phyloP scores from a whole-genome alignment of 2,888 invertebrate species.

The Gryllus longicercus region DNA sequence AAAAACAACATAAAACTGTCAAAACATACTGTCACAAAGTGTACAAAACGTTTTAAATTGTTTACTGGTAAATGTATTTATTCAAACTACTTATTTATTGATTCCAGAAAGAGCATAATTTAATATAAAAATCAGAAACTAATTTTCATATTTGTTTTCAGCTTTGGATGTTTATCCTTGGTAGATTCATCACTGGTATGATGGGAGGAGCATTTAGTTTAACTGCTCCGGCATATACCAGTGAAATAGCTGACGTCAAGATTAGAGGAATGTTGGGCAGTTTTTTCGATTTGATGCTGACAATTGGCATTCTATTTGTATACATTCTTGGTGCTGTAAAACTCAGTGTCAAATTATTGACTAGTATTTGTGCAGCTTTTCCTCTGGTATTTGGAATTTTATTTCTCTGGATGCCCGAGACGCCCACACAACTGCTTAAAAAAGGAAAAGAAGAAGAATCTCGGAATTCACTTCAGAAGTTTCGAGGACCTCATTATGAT shows the following conservation, averaged over 20 bases:
- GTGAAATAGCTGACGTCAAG: constrained; percentile 79
- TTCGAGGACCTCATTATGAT: constrained; percentile 70
- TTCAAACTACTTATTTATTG: too few relatives aligned
- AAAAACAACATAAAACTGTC: too few relatives aligned
- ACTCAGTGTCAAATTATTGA: constrained; percentile 50
- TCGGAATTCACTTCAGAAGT: constrained; percentile 61
- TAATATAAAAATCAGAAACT: too few relatives aligned
- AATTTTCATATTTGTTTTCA: background rate
- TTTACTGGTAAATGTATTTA: too few relatives aligned
- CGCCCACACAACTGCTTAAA: constrained; percentile 58
- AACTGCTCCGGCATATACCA: constrained; percentile 78
- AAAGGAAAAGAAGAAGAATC: constrained; percentile 58
- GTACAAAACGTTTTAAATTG: too few relatives aligned
- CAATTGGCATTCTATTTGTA: constrained; percentile 74
- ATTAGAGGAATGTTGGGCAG: constrained; percentile 82
- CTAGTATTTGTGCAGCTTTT: constrained; percentile 61
- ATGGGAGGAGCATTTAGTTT: constrained; percentile 79
- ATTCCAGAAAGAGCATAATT: too few relatives aligned
- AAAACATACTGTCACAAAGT: too few relatives aligned
- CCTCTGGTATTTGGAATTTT: constrained; percentile 66
- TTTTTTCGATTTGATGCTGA: constrained; percentile 82
- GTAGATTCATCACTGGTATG: constrained; percentile 68
- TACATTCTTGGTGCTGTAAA: constrained; percentile 66
- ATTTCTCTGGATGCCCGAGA: constrained; percentile 84
- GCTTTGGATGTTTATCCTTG: constrained; percentile 43